These are phyloP conservation scores for Apocrypta bakeri DNA, from an alignment of 1,140 invertebrate genomes.

Conservation along the genomic window DNA sequence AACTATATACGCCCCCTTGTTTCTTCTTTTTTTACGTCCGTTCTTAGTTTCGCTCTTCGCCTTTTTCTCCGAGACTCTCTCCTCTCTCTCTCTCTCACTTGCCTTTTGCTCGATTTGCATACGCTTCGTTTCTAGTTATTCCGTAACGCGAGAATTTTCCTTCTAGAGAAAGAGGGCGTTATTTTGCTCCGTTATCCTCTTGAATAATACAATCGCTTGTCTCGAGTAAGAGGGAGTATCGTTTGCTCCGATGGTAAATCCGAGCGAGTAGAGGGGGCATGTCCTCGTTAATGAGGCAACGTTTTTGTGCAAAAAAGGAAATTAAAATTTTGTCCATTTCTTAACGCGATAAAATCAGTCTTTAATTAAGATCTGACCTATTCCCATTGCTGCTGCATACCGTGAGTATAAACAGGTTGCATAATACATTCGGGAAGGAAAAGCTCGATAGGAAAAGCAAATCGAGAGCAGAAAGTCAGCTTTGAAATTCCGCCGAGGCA, in stretches of 20 bases:
- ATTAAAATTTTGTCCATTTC: not conserved
- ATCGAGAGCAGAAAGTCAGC: conserved; percentile 31
- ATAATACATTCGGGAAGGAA: conserved; percentile 6
- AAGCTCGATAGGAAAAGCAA: conserved; percentile 27
- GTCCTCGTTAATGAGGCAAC: not conserved
- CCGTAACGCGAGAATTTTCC: conserved; percentile 44
- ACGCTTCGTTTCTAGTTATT: conserved; percentile 47
- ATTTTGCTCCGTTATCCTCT: conserved; percentile 48
- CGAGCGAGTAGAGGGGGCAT: not conserved
- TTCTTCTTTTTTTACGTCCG: not conserved
- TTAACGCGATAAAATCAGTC: not conserved
- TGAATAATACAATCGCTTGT: conserved; percentile 52
- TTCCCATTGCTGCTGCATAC: too few relatives aligned
- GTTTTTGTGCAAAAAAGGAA: not conserved
- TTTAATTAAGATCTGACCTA: conserved; percentile 34
- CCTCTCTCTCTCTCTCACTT: not conserved
- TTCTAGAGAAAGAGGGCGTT: conserved; percentile 16
- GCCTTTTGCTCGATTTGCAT: conserved; percentile 44
- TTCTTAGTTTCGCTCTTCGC: not conserved
- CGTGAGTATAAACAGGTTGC: not conserved
- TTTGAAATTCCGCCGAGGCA: conserved; percentile 37
- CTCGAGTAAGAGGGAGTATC: conserved; percentile 21
- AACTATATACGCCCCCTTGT: not conserved
- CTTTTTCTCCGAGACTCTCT: not conserved
- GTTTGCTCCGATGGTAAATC: conserved; percentile 29